Conservation (phyloP, 2,888 invertebrate species). For the Tillus elongatus region DNA sequence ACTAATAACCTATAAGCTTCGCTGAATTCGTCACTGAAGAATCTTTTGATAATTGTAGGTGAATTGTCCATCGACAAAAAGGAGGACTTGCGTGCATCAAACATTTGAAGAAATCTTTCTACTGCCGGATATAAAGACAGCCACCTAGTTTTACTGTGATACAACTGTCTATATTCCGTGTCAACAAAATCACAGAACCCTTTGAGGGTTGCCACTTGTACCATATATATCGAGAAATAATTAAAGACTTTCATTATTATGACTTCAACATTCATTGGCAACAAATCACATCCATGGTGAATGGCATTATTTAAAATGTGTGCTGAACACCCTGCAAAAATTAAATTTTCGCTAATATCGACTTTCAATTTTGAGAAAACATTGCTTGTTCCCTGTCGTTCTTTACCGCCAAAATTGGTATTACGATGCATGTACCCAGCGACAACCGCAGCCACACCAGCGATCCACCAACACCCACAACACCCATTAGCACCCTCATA, state of each 20-base stretch:
- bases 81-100: too few species aligned
- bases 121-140: too few species aligned
- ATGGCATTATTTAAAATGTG: conserved; percentile 22
- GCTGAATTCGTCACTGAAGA: too few species aligned
- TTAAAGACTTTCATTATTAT: conserved; percentile 21
- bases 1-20: too few species aligned
- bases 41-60: too few species aligned
- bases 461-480: too few species aligned
- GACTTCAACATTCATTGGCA: conserved; percentile 21
- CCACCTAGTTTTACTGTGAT: conserved; percentile 19
- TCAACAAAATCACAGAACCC: conserved; percentile 9
- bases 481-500: too few species aligned
- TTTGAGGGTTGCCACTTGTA: conserved; percentile 11
- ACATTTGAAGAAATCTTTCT: too few species aligned
- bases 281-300: conserved; percentile 18
- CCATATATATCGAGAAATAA: conserved; percentile 19
- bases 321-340: conserved; percentile 20
- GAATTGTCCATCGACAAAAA: too few species aligned
- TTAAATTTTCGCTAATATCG: conserved; percentile 13
- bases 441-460: too few species aligned
- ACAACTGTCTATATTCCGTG: conserved; percentile 13
- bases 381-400: conserved; percentile 18
- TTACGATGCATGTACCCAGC: conserved; percentile 10
- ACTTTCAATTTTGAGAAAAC: conserved; percentile 17
- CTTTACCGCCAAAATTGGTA: conserved; percentile 22